Percentiles rank a stretch among this genome's conserved stretches.
Conservation (phyloP, 2,797 vertebrate genomes). For the Myiothlypis coronata region DNA sequence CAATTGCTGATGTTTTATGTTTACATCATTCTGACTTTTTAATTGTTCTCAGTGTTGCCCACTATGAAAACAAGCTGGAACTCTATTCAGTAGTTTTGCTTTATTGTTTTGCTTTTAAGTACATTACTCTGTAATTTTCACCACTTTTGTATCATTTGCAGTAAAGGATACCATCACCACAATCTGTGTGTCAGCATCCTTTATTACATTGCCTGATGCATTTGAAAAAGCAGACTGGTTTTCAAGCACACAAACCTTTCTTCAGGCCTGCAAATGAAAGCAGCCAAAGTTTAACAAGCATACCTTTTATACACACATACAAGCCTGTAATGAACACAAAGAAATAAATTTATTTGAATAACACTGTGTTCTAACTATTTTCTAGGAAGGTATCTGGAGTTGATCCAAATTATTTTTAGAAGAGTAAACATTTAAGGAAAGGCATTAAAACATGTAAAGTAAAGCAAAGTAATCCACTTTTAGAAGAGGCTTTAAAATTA, state of each 20-base stretch:
- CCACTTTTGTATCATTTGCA: background rate
- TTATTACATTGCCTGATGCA: background rate
- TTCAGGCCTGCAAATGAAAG: background rate
- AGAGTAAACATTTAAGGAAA: background rate
- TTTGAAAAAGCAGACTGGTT: background rate
- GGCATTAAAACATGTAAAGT: background rate
- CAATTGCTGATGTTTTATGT: background rate
- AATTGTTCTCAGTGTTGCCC: background rate
- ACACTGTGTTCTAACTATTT: background rate
- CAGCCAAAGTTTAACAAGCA: background rate
- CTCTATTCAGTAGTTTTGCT: background rate
- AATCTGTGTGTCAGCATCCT: background rate
- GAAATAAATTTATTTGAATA: background rate
- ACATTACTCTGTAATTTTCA: background rate
- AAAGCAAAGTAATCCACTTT: background rate
- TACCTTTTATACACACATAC: accelerated
- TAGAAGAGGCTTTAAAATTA: background rate
- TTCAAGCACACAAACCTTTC: background rate
- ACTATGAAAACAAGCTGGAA: background rate
- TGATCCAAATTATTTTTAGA: background rate
- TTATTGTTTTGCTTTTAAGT: background rate
- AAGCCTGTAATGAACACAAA: background rate
- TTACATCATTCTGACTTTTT: background rate
- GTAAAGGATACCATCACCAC: background rate
- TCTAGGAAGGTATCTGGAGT: background rate